These are phyloP conservation scores for Agonopterix arenella DNA, from an alignment of 2,888 invertebrate species.

Conservation along the genomic window DNA sequence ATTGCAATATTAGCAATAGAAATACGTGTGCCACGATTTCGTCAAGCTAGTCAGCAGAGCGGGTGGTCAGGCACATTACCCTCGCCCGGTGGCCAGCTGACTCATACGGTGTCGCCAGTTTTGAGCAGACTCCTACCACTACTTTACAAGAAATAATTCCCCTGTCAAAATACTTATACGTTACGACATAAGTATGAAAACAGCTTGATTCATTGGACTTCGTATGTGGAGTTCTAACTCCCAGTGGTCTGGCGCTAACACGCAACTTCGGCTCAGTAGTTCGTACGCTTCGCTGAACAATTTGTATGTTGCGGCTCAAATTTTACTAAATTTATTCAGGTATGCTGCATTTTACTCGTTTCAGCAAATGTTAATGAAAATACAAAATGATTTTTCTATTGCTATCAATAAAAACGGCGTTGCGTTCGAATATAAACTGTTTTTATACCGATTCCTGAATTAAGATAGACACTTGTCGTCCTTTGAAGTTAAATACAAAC, in stretches of 20 bases:
- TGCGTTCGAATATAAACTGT: too few species aligned
- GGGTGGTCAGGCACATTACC: constrained; percentile 46
- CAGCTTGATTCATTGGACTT: background rate
- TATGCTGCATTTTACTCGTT: too few species aligned
- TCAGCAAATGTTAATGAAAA: too few species aligned
- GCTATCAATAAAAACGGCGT: too few species aligned
- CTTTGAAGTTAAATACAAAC: too few species aligned
- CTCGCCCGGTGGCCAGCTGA: constrained; percentile 39
- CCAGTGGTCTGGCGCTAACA: constrained; percentile 54
- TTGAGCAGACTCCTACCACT: constrained; percentile 29
- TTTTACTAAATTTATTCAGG: constrained; percentile 26
- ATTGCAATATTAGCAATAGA: background rate
- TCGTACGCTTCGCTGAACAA: constrained; percentile 53
- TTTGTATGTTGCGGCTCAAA: constrained; percentile 46
- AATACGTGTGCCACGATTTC: constrained; percentile 24
- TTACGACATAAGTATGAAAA: constrained; percentile 4
- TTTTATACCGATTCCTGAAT: too few species aligned
- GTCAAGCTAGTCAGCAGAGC: constrained; percentile 21
- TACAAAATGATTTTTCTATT: too few species aligned
- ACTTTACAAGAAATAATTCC: constrained; percentile 1
- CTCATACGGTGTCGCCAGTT: constrained; percentile 48
- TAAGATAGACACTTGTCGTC: too few species aligned
- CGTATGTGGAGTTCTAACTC: constrained; percentile 25
- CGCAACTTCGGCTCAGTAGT: constrained; percentile 62
- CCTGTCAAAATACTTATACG: background rate